Base-by-base conservation (phyloP, 2,888 invertebrate genomes). In the Drosophila tripunctata region DNA sequence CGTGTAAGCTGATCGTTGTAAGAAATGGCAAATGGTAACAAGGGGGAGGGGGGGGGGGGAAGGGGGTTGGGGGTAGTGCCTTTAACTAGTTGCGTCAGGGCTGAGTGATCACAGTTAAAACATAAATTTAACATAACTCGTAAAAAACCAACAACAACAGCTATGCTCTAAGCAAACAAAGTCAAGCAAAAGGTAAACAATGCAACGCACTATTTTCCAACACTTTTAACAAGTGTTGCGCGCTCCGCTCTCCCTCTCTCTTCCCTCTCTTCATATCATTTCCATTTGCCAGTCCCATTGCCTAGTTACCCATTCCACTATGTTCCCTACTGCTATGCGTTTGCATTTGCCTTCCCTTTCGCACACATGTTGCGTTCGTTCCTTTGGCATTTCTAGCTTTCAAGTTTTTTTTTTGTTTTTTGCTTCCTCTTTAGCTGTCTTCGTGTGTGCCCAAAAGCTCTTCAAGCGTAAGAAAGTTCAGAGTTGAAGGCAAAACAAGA, bases 201-300 rank as follows among this genome's bases (percentile, higher is more conserved):
- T 88, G 87, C 87, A 86, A 86, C 85, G 85, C 85, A 88, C 87
- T 86, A 88, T 88, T 88, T 86, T 88, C 81, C 64, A 83, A 82
- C 87, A 87, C 83, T 81, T 69, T 87, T 76, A 78, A 81, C 87
- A 87, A 87, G 87, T 83, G 81, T 74, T n/a, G n/a, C n/a, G n/a
- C n/a, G n/a, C n/a, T n/a, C n/a, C n/a, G n/a, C n/a, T n/a, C 75
- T 81, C 14, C 22, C 30, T 10, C 44, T 10, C 7, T 14, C 22
- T n/a, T 45, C 35, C 4, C 24, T 10, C 14, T 35, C 21, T 22
- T 5, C 22, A 24, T 22, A n/a, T n/a, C n/a, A n/a, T n/a, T n/a
- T n/a, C n/a, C n/a, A n/a, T n/a, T n/a, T n/a, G n/a, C n/a, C n/a
- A n/a, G n/a, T n/a, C n/a, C n/a, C n/a, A n/a, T n/a, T n/a, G n/a